A percentile compares a stretch with the other conserved stretches of the same genome.
Conservation (phyloP, 2,797 vertebrate genomes). For the Cheirogaleus major region DNA sequence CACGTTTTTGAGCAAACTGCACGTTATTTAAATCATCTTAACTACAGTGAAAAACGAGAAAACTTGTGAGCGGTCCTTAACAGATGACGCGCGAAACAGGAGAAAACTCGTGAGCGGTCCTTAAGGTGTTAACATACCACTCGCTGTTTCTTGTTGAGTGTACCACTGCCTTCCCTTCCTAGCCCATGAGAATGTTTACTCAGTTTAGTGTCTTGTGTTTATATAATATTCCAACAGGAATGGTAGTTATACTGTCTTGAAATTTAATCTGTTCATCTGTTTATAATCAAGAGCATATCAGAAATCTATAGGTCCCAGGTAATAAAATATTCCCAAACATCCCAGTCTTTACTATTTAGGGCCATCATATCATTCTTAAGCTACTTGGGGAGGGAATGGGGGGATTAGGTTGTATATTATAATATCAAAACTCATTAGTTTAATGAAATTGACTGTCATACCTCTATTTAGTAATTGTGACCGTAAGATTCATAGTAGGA, state of each 20-base stretch:
- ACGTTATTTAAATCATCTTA: too few species aligned
- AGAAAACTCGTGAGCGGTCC: too few species aligned
- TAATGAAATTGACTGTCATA: conserved; percentile 42
- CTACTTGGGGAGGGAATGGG: conserved; percentile 72
- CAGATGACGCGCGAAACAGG: too few species aligned
- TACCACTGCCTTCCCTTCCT: conserved; percentile 76
- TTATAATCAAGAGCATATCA: conserved; percentile 72
- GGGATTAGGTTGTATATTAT: conserved; percentile 63
- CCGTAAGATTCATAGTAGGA: background rate
- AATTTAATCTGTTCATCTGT: conserved; percentile 71
- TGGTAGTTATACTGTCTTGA: conserved; percentile 84
- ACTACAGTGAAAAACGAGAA: too few species aligned
- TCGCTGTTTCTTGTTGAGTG: background rate
- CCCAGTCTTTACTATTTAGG: conserved; percentile 53
- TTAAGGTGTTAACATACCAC: background rate
- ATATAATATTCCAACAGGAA: conserved; percentile 69
- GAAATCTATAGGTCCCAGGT: conserved; percentile 69
- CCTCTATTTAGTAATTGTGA: conserved; percentile 28
- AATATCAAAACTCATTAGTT: conserved; percentile 41
- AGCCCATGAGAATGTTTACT: conserved; percentile 43
- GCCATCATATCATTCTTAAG: conserved; percentile 66
- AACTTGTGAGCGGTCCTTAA: too few species aligned
- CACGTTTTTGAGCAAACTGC: too few species aligned
- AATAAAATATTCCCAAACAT: conserved; percentile 51
- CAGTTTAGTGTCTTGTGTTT: conserved; percentile 72